A percentile compares a stretch with the other conserved stretches of the same genome.
phyloP scores from a whole-genome alignment of 23 tunicate genomes.

The Botrylloides violaceus region DNA sequence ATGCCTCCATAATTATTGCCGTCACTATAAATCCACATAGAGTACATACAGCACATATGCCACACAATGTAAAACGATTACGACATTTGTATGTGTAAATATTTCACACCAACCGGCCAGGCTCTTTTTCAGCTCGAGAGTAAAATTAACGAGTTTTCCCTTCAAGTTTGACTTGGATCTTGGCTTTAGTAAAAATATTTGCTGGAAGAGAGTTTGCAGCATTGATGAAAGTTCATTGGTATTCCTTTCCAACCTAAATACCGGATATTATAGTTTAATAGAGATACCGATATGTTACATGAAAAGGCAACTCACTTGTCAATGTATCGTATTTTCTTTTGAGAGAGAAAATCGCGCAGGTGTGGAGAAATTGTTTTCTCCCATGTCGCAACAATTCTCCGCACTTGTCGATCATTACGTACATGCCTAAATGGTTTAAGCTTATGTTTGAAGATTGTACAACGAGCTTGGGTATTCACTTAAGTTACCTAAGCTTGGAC shows the following conservation, averaged over 20 bases:
- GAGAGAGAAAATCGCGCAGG: not conserved
- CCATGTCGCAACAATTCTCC: not conserved
- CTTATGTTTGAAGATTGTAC: no score
- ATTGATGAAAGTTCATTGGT: not conserved
- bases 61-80: no score
- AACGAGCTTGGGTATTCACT: no score
- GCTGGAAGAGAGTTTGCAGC: not conserved
- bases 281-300: not conserved
- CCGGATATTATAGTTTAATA: not conserved
- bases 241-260: not conserved
- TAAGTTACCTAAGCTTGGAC: not conserved
- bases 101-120: not conserved
- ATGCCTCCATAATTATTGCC: no score
- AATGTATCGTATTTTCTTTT: not conserved
- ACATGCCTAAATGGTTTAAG: no score
- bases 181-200: not conserved
- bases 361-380: not conserved
- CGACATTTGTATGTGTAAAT: no score
- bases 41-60: no score
- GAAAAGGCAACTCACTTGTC: not conserved
- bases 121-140: not conserved
- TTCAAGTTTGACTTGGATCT: conserved; percentile 3
- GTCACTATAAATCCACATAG: no score
- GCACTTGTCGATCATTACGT: not conserved
- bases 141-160: not conserved